These are phyloP conservation scores for Hypothenemus hampei DNA, from an alignment of 1,140 invertebrate species.

Conservation along the genomic window DNA sequence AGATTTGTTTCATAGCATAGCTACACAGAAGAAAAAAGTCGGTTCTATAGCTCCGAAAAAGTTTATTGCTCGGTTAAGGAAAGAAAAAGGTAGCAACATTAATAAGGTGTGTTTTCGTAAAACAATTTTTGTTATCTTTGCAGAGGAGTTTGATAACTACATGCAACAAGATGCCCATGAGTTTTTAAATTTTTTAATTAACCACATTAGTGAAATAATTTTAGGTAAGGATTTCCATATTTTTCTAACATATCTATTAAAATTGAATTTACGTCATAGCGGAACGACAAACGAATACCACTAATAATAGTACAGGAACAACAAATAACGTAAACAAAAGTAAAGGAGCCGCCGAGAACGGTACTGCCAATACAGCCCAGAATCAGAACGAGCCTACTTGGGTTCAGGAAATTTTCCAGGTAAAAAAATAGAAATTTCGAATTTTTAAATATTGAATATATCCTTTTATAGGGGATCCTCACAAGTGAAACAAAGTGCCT, in stretches of 20 bases:
- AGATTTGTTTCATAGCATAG: slow-evolving; percentile 98
- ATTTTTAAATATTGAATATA: slow-evolving; percentile 1
- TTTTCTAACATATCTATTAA: neutral
- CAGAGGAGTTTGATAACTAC: slow-evolving; percentile 99
- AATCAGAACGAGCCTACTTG: slow-evolving; percentile 85
- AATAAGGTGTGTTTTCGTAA: neutral
- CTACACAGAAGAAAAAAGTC: slow-evolving; percentile 99
- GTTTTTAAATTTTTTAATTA: slow-evolving; percentile 98
- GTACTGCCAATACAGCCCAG: slow-evolving; percentile 38
- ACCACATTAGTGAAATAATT: slow-evolving; percentile 93
- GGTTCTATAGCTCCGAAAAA: slow-evolving; percentile 99
- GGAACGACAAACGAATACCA: slow-evolving; percentile 43
- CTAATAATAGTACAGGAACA: slow-evolving; percentile 35
- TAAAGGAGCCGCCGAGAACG: slow-evolving; percentile 52
- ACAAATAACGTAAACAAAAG: slow-evolving; percentile 36
- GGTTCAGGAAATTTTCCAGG: slow-evolving; percentile 99
- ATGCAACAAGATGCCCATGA: slow-evolving; percentile 99
- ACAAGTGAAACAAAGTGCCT: slow-evolving; percentile 99
- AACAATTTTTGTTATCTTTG: slow-evolving; percentile 45
- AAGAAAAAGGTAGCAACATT: slow-evolving; percentile 84
- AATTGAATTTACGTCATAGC: slow-evolving; percentile 34
- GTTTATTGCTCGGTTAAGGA: slow-evolving; percentile 95
- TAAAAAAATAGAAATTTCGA: slow-evolving; percentile 7
- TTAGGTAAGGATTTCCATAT: too few relatives aligned
- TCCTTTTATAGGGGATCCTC: slow-evolving; percentile 70